Base-by-base conservation (phyloP, 2,888 invertebrate species). In the Steinernema hermaphroditum region DNA sequence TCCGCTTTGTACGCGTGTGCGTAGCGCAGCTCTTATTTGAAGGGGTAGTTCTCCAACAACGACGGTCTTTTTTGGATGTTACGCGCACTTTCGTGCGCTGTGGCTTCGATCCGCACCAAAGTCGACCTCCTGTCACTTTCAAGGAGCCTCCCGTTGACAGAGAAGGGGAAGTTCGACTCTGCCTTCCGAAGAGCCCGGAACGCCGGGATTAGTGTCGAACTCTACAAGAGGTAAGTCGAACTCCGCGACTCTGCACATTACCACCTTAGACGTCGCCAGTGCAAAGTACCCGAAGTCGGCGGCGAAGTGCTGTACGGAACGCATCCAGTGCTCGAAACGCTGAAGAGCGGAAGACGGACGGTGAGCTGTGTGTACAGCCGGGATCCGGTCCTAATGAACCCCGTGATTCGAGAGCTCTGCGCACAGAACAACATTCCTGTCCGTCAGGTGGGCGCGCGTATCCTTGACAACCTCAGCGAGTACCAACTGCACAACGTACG, bases 401-500 rank as follows among this genome's bases (percentile, higher is more conserved):
- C 24, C 2, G 74, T 75, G 43, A 75, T 80, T 49, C 49, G 77
- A n/a, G 24, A 46, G 8, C 49, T 71, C 32, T 68, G 74, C 0
- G 69, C 74, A 1, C 49, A 75, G 14, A 22, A 69, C 24, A 32
- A 46, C 9, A 49, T 80, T 12, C 41, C 71, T 27, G 68, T 74
- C 12, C 49, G 54, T n/a, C 2, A 54, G 19, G 34, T 78, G 9
- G 70, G 72, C 2, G 74, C 74, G 34, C 75, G 76, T 49, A 78
- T 78, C 68, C 29, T 80, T 24, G 80, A 80, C 50, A 57, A 74
- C 22, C 70, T 78, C 32, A 77, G 78, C 0, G 75, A 80, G 16
- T 78, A 71, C 73, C 80, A 80, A 50, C 73, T 78, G 8, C 80
- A 80, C 72, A 80, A 80, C 74, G 80, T 77, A 44, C 24, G 46